Conservation (phyloP, 2,888 invertebrate genomes). For the Periphyllus acericola region DNA sequence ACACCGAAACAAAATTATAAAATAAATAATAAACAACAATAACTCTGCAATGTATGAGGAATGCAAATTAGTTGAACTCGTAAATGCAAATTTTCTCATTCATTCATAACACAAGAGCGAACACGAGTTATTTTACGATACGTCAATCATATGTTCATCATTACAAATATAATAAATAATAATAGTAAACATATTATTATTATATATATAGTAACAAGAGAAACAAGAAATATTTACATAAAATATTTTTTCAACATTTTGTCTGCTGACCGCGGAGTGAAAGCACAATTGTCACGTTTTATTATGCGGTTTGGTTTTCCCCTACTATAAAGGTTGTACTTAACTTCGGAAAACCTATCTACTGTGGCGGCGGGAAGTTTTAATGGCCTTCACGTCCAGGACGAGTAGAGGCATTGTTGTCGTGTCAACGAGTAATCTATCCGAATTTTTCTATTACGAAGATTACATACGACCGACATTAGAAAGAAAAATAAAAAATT, state of each 20-base stretch:
- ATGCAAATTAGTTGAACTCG: constrained; percentile 9
- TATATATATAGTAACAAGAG: neutral
- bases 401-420: constrained; percentile 33
- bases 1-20: neutral
- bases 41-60: neutral
- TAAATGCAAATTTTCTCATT: constrained; percentile 17
- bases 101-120: neutral
- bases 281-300: constrained; percentile 54
- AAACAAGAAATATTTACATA: constrained; percentile 30
- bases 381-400: constrained; percentile 12
- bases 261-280: constrained; percentile 33
- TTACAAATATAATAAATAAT: neutral
- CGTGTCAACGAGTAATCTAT: constrained; percentile 38
- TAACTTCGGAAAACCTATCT: constrained; percentile 44
- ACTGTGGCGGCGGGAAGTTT: neutral
- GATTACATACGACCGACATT: neutral
- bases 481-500: neutral
- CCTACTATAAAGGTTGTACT: neutral
- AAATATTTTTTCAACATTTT: constrained; percentile 22
- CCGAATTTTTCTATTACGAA: constrained; percentile 37
- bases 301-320: constrained; percentile 47
- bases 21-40: neutral
- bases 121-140: neutral
- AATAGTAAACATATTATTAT: neutral
- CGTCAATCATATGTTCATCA: constrained; percentile 39